These are phyloP conservation scores for Chrysolophus pictus DNA, from an alignment of 2,797 vertebrate genomes.

Conservation along the genomic window DNA sequence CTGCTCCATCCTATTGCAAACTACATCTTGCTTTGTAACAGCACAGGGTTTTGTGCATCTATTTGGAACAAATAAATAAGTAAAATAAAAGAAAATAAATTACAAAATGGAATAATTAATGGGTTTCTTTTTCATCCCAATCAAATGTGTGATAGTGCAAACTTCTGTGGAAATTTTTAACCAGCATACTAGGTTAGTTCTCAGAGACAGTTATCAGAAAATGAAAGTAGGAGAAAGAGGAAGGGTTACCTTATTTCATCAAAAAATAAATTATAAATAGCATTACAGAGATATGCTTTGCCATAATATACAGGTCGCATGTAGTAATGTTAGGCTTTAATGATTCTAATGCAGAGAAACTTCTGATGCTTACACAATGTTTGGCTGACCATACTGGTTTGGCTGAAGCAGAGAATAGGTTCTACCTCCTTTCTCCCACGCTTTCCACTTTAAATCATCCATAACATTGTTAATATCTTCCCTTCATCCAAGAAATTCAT, in stretches of 20 bases:
- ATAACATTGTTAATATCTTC: not conserved
- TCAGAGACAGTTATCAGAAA: not conserved
- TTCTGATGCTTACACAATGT: fast-evolving
- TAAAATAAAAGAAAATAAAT: not conserved
- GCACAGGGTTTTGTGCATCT: not conserved
- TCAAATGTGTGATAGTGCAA: not conserved
- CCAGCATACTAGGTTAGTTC: not conserved
- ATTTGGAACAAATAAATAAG: not conserved
- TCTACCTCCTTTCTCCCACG: fast-evolving
- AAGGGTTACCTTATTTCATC: not conserved
- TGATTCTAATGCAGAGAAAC: not conserved
- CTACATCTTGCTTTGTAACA: not conserved
- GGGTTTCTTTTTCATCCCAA: not conserved
- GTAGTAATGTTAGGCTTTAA: not conserved
- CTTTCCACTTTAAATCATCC: not conserved
- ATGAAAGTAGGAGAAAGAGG: not conserved
- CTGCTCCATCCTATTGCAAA: not conserved
- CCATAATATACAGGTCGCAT: not conserved
- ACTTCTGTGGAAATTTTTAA: not conserved
- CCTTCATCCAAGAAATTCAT: not conserved
- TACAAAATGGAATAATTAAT: not conserved
- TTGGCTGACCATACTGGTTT: not conserved
- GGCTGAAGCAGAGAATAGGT: not conserved
- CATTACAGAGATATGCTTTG: not conserved
- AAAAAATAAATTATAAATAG: not conserved